Percentiles rank a stretch among this genome's conserved stretches.
Conservation (phyloP, 2,113 vertebrate species). For the Cyphomyrus plagiostoma region DNA sequence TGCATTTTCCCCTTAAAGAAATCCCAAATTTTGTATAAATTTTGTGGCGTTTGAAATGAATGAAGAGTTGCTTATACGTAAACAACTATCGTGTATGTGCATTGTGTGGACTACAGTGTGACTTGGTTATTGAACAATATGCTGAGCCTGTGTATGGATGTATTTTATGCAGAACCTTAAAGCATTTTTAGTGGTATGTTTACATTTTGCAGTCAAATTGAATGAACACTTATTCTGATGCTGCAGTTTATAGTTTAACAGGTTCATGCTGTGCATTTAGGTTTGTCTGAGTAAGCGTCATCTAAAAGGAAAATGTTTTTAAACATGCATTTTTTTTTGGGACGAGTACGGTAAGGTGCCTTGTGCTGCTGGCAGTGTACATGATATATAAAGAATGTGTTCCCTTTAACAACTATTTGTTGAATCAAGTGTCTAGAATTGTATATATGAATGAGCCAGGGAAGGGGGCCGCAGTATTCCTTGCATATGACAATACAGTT, state of each 20-base stretch:
- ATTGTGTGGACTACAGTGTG: conserved; percentile 3
- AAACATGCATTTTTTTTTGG: conserved; percentile 74
- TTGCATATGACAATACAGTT: conserved; percentile 72
- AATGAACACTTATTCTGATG: background rate
- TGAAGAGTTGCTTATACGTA: background rate
- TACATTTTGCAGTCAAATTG: background rate
- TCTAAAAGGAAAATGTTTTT: conserved; percentile 53
- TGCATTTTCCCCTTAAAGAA: conserved; percentile 19
- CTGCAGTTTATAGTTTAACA: conserved; percentile 12
- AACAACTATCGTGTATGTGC: background rate
- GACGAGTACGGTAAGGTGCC: conserved; percentile 74
- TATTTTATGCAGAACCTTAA: conserved; percentile 7
- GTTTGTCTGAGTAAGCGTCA: conserved; percentile 47
- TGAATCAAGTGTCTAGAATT: background rate
- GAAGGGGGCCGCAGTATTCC: conserved; percentile 82
- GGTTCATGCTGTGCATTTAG: conserved; percentile 27
- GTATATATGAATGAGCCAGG: conserved; percentile 54
- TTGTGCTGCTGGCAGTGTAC: conserved; percentile 79
- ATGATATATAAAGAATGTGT: conserved; percentile 54
- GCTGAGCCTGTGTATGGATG: background rate
- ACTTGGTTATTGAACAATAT: background rate
- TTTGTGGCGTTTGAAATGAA: background rate
- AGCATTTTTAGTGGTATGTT: conserved; percentile 3
- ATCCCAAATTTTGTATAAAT: background rate
- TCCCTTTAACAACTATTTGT: background rate